Conservation (phyloP, 2,797 vertebrate species). For the Notamacropus eugenii region DNA sequence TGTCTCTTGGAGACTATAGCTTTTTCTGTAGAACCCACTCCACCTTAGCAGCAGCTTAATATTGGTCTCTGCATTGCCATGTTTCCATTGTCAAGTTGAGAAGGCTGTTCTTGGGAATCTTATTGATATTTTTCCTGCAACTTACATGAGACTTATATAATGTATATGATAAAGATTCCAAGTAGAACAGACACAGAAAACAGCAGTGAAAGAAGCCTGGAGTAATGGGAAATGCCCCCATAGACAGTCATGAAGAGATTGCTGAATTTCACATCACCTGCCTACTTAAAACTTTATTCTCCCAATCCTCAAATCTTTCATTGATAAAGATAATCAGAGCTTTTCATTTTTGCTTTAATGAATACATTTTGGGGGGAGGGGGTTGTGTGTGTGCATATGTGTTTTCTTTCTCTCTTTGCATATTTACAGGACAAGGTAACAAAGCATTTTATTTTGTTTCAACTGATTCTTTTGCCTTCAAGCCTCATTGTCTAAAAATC, state of each 20-base stretch:
- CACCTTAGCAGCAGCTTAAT: not conserved
- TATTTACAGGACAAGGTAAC: slow-evolving; percentile 39
- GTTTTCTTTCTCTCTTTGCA: not conserved
- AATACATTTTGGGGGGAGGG: not conserved
- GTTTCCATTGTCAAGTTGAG: not conserved
- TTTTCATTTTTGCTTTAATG: not conserved
- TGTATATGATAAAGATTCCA: not conserved
- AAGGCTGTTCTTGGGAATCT: not conserved
- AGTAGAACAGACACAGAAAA: not conserved
- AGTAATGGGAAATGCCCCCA: not conserved
- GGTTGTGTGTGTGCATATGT: not conserved
- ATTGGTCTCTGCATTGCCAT: not conserved
- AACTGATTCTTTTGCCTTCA: slow-evolving; percentile 33
- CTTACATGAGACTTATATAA: not conserved
- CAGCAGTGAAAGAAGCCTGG: not conserved
- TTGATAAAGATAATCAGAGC: slow-evolving; percentile 10
- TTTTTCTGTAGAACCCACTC: not conserved
- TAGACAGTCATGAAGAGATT: not conserved
- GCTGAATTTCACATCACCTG: not conserved
- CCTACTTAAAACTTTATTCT: slow-evolving; percentile 29
- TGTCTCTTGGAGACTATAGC: not conserved
- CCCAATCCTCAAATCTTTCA: slow-evolving; percentile 10
- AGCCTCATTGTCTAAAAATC: slow-evolving; percentile 35
- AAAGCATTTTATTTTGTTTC: not conserved
- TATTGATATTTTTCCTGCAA: slow-evolving; percentile 34